Evolutionary conservation across 2,888 invertebrate species (phyloP), one percentile per base, ranked within the genome.

Genomic region (Prosapia bicincta): DNA sequence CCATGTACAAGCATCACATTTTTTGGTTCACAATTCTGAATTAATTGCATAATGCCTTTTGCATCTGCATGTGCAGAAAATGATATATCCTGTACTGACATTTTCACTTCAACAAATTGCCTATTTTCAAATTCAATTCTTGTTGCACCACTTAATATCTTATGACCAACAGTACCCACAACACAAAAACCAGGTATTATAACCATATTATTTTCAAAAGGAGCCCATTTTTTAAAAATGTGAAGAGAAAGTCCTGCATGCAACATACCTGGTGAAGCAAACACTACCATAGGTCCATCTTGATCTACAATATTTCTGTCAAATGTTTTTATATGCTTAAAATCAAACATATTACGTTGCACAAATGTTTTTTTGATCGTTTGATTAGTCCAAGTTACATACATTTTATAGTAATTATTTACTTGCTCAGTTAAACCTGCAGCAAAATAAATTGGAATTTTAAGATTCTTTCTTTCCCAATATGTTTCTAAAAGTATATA

Each of bases 161-260:
- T 98, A 83, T 98, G 97, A 0, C 99, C 99, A 0, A 99, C 95
- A 0, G 99, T 99, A 0, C 99, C 99, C 82, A 96, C 95, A 0
- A 99, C 99, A 87, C 99, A 99, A 85, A 98, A 99, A 0, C 99
- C 99, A 6, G 97, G 97, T 98, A 99, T 98, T 68, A 99, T 99
- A 0, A 99, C 95, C 98, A 99, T 98, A 83, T 99, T 99, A 81
- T 95, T 94, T 84, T 98, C 97, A 85, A 94, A 93, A 0, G 97
- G 95, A 0, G 99, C 99, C 99, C 99, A 99, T 85, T 97, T 97
- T 85, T 97, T 98, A 84, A 99, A 99, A 80, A 99, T 96, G 81
- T 96, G 96, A 69, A 99, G 86, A 0, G 99, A 99, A 13, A 99
- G 88, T 0, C 99, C 99, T 1, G 99, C 98, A 85, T 99, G 99